A percentile compares a stretch with the other conserved stretches of the same genome.
These are phyloP conservation scores for Orius insidiosus DNA, from an alignment of 1,140 invertebrate species.

Conservation along the genomic window DNA sequence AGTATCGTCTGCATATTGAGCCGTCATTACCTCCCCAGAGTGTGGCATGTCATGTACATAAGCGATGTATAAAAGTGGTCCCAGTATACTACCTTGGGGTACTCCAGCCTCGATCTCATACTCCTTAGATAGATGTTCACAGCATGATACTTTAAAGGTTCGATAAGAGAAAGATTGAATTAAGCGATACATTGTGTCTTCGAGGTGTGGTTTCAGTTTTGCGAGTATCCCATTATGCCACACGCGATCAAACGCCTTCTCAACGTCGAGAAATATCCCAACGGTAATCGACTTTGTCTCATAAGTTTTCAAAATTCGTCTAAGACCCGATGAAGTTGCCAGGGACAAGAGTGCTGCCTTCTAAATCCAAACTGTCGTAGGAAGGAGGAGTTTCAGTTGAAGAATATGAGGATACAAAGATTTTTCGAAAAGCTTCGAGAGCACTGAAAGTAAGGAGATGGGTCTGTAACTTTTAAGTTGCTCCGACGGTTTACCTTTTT, in stretches of 20 bases:
- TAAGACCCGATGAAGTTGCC: neutral
- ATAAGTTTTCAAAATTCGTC: neutral
- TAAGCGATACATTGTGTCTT: neutral
- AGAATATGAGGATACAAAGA: neutral
- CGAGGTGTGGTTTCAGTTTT: neutral
- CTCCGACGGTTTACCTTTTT: neutral
- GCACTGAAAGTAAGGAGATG: neutral
- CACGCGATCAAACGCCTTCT: no score
- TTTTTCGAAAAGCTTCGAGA: neutral
- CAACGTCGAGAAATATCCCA: neutral
- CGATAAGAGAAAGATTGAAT: neutral
- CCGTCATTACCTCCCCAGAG: no score
- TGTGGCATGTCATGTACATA: no score
- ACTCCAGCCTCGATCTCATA: no score
- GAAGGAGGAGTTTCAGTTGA: neutral
- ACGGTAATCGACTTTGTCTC: neutral
- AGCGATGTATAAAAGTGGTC: no score
- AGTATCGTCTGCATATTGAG: no score
- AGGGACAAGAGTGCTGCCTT: neutral
- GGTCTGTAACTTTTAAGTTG: neutral
- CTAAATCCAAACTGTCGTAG: neutral
- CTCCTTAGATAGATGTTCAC: no score
- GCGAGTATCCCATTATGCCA: no score
- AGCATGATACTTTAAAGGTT: neutral
- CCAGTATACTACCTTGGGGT: no score